Percentiles rank a stretch among this genome's conserved stretches.
Conservation (phyloP, 2,888 invertebrate species). For the Plutella xylostella region DNA sequence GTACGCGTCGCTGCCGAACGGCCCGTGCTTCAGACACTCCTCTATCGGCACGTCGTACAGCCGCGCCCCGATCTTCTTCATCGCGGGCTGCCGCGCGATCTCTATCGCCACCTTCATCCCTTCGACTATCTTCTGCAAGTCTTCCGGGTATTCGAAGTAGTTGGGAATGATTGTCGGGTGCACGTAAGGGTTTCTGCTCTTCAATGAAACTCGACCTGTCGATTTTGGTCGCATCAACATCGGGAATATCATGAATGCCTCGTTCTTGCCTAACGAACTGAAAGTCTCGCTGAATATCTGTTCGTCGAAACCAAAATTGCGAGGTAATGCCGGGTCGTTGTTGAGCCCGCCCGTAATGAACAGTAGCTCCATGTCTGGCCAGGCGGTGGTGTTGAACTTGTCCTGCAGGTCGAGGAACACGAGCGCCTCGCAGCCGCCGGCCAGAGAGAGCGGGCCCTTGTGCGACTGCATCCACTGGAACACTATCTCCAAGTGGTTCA, state of each 20-base stretch:
- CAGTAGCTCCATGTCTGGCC: slow-evolving; percentile 75
- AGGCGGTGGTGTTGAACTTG: slow-evolving; percentile 61
- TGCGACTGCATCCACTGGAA: slow-evolving; percentile 67
- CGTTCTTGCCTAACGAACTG: slow-evolving; percentile 43
- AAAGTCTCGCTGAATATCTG: slow-evolving; percentile 50
- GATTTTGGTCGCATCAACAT: slow-evolving; percentile 80
- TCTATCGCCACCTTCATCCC: slow-evolving; percentile 72
- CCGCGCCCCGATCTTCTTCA: slow-evolving; percentile 69
- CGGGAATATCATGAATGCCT: slow-evolving; percentile 71
- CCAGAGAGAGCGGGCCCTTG: slow-evolving; percentile 70
- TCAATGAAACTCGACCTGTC: slow-evolving; percentile 75
- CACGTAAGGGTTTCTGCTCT: slow-evolving; percentile 76
- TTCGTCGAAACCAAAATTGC: slow-evolving; percentile 66
- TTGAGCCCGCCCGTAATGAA: slow-evolving; percentile 69
- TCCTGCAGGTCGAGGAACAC: slow-evolving; percentile 73
- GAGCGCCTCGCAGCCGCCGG: slow-evolving; percentile 76
- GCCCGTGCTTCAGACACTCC: slow-evolving; percentile 64
- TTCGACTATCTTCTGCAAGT: slow-evolving; percentile 73
- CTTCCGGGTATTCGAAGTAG: slow-evolving; percentile 76
- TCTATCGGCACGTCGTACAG: slow-evolving; percentile 72
- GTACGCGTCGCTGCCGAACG: slow-evolving; percentile 75
- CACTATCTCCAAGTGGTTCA: slow-evolving; percentile 48
- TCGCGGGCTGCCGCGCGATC: slow-evolving; percentile 67
- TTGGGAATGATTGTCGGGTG: slow-evolving; percentile 83
- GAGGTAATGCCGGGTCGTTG: slow-evolving; percentile 49